Evolutionary conservation across 2,113 vertebrate genomes (phyloP), one percentile per base, ranked within the genome.

Genomic region (Sialia sialis): DNA sequence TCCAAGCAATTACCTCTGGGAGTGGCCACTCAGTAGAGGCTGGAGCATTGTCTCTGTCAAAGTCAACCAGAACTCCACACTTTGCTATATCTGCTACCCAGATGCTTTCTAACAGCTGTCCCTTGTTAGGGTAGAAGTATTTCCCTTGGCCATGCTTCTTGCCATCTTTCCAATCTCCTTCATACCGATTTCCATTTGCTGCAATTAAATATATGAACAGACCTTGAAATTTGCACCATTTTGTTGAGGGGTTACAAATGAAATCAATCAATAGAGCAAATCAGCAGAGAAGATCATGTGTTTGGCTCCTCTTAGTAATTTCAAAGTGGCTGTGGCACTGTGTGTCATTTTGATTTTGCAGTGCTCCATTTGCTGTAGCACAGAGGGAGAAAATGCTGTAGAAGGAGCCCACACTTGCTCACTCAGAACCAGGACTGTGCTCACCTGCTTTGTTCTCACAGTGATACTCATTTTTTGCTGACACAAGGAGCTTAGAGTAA

Each of bases 121-220:
- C 98, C 22, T 97, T 98, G 77, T 98, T 97, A 75, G 97, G 55
- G 52, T 98, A 98, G 97, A 98, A 98, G 77, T 98, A 99, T 73
- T 97, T 98, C 11, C 99, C 99, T 0, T 89, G 58, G 6, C 99
- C 99, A 0, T 98, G 98, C 86, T 98, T 99, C 97, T 98, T 98
- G 62, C 99, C 99, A 20, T 98, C 93, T 85, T 96, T 97, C 99
- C 99, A 99, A 14, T 34, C 48, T 74, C 99, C 99, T 95, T 99
- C 98, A 0, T 99, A 99, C 46, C 98, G 97, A 84, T 99, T 99
- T 82, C 97, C 97, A 44, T 98, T 99, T 79, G 96, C 98, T 78
- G 77, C 68, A 82, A 91, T 80, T 27, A 73, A 94, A 73, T 6
- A 73, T 4, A 25, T 1, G 18, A 72, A 87, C 30, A 91, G 75